Percentiles rank a stretch among this genome's conserved stretches.
These are phyloP conservation scores for Megastigmus dorsalis DNA, from an alignment of 2,888 invertebrate species.

Conservation along the genomic window DNA sequence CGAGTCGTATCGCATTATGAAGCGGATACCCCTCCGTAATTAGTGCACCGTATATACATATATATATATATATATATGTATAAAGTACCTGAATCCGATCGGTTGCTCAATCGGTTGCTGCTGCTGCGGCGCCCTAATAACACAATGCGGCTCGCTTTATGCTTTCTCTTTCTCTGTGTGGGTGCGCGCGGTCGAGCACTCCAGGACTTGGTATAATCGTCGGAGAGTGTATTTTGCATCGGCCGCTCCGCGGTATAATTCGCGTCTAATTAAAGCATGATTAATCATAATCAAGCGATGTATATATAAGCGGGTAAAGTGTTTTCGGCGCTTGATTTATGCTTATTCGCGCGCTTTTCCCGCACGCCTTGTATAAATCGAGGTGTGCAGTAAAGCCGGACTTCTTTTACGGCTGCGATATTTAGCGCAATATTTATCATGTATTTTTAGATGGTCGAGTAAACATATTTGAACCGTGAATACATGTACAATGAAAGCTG, in stretches of 20 bases:
- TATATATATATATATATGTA: no score
- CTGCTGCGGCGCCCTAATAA: slow-evolving; percentile 28
- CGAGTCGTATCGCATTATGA: neutral
- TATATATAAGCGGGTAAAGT: slow-evolving; percentile 3
- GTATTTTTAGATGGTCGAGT: no score
- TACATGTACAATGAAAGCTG: no score
- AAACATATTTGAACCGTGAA: no score
- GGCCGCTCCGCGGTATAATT: neutral
- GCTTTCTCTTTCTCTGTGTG: slow-evolving; percentile 22
- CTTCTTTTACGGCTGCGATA: no score
- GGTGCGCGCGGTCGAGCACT: no score
- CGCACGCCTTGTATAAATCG: no score
- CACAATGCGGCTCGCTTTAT: slow-evolving; percentile 21
- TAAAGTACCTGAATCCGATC: slow-evolving; percentile 27
- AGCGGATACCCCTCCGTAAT: neutral
- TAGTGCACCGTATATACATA: no score
- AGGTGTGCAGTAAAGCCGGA: no score
- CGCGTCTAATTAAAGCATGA: slow-evolving; percentile 42
- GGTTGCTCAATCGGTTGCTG: slow-evolving; percentile 43
- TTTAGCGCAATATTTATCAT: no score
- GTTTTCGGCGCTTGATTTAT: slow-evolving; percentile 38
- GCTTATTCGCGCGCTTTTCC: neutral
- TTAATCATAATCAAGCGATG: slow-evolving; percentile 47
- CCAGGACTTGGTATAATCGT: no score
- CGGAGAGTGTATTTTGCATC: no score